These are phyloP conservation scores for Lordiphosa collinella DNA, from an alignment of 1,140 invertebrate genomes.

Conservation along the genomic window DNA sequence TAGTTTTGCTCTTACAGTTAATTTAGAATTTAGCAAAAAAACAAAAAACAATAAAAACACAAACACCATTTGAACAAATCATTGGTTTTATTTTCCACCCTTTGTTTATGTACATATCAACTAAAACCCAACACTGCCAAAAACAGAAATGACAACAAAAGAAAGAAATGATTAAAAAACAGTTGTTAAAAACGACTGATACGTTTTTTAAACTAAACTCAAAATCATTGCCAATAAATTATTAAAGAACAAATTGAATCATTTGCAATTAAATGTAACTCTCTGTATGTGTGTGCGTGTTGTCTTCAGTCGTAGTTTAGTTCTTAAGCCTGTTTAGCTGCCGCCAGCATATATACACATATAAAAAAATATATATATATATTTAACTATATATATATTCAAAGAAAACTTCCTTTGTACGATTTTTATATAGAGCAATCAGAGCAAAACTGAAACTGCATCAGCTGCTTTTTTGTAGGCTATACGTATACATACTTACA, in stretches of 20 bases:
- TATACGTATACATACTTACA: conserved; percentile 21
- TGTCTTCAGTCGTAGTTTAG: conserved; percentile 1
- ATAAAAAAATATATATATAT: too few relatives aligned
- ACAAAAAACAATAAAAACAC: conserved; percentile 22
- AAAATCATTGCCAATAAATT: conserved; percentile 2
- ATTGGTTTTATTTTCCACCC: conserved; percentile 9
- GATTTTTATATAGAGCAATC: conserved; percentile 2
- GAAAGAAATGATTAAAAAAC: conserved; percentile 29
- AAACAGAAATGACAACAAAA: conserved; percentile 29
- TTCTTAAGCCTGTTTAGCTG: too few relatives aligned
- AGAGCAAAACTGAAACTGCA: background rate
- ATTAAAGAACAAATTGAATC: too few relatives aligned
- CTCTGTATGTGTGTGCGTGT: conserved; percentile 9
- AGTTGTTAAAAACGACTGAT: conserved; percentile 67
- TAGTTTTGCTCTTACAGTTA: conserved; percentile 46
- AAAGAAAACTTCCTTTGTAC: background rate
- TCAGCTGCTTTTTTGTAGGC: background rate
- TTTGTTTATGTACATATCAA: conserved; percentile 24
- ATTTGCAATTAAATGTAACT: too few relatives aligned
- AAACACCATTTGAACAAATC: conserved; percentile 11
- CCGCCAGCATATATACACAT: too few relatives aligned
- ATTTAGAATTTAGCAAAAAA: conserved; percentile 50
- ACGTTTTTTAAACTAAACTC: background rate
- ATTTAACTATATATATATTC: background rate
- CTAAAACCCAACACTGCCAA: conserved; percentile 62